These are phyloP conservation scores for Ammospiza caudacuta DNA, from an alignment of 2,113 vertebrate species.

Conservation along the genomic window DNA sequence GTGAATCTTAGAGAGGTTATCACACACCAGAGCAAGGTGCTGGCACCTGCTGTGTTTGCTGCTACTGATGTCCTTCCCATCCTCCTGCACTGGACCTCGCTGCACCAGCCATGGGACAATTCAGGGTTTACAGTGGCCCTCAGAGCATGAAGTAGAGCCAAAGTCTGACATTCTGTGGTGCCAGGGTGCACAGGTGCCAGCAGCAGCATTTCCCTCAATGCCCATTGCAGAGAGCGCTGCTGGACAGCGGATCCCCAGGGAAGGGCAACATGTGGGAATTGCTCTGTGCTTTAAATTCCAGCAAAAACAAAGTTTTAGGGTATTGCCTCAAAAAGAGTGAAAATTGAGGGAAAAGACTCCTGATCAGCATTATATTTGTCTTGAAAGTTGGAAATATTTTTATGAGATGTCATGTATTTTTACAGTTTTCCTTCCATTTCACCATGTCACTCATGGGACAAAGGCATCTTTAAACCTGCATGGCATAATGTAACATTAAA, in stretches of 20 bases:
- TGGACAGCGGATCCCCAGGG: fast-evolving
- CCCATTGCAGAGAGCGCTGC: not conserved
- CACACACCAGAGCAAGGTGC: not conserved
- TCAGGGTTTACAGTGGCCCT: not conserved
- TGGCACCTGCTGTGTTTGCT: not conserved
- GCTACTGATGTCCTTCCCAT: not conserved
- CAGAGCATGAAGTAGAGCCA: not conserved
- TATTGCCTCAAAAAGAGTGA: not conserved
- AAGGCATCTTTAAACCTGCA: not conserved
- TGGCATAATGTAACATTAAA: not conserved
- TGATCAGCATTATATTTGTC: not conserved
- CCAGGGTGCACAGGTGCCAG: not conserved
- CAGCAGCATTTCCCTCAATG: not conserved
- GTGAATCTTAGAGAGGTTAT: not conserved
- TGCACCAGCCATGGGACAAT: not conserved
- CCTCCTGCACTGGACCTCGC: fast-evolving
- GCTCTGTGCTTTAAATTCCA: not conserved
- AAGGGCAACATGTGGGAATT: not conserved
- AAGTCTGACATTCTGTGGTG: not conserved
- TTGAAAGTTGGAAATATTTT: not conserved
- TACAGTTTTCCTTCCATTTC: not conserved
- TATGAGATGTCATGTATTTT: not conserved
- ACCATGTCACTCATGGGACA: not conserved
- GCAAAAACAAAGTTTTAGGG: not conserved
- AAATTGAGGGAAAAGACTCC: not conserved